A percentile compares a stretch with the other conserved stretches of the same genome.
These are phyloP conservation scores for Falco concolor DNA, from an alignment of 2,797 vertebrate species.

Conservation along the genomic window DNA sequence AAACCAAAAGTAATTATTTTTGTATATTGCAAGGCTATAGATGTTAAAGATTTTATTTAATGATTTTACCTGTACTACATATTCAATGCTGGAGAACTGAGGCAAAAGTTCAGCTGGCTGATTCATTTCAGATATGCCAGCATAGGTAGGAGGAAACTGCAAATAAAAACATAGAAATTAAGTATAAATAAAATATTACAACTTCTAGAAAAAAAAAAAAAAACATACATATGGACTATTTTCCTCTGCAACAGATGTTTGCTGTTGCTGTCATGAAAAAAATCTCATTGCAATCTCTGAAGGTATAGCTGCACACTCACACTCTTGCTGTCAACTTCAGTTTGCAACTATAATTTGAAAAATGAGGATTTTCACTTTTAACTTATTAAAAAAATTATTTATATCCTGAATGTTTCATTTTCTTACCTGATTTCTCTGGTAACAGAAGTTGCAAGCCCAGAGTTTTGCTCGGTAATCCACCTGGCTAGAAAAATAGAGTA, in stretches of 20 bases:
- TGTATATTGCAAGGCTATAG: background rate
- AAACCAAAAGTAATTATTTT: background rate
- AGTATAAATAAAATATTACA: background rate
- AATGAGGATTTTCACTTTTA: background rate
- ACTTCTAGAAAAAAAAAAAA: background rate
- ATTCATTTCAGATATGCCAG: constrained; percentile 95
- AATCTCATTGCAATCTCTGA: background rate
- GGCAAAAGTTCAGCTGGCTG: constrained; percentile 95
- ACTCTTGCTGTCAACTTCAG: background rate
- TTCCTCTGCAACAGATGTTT: background rate
- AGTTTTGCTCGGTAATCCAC: constrained; percentile 98
- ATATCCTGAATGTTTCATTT: background rate
- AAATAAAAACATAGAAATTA: constrained; percentile 2
- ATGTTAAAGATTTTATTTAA: background rate
- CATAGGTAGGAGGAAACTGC: constrained; percentile 94
- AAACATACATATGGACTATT: background rate
- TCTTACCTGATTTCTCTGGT: constrained; percentile 96
- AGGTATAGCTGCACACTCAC: background rate
- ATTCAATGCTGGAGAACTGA: constrained; percentile 97
- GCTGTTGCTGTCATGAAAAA: background rate
- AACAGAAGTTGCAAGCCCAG: constrained; percentile 98
- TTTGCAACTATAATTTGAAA: background rate
- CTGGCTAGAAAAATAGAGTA: constrained; percentile 76
- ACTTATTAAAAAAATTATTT: background rate
- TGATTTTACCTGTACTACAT: constrained; percentile 89